Percentiles rank a stretch among this genome's conserved stretches.
phyloP scores from a whole-genome alignment of 2,888 invertebrate species.

The Apamea crenata region DNA sequence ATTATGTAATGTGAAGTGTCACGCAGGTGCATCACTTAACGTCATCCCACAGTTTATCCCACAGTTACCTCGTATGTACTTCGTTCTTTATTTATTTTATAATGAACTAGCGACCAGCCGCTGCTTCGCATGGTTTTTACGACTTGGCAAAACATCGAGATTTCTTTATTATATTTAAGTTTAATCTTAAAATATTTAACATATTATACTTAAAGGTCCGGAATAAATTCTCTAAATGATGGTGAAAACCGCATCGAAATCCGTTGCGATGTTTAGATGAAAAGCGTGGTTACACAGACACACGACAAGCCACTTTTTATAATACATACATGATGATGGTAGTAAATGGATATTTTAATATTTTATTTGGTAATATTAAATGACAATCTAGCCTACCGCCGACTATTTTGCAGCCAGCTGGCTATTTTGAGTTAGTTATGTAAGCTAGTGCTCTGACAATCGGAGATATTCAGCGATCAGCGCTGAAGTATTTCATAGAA shows the following conservation, averaged over 20 bases:
- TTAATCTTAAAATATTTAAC: no score
- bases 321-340: neutral
- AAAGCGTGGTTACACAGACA: neutral
- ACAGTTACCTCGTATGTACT: neutral
- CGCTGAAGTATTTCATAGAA: neutral
- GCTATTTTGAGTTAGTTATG: no score
- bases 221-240: no score
- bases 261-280: neutral
- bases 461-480: neutral
- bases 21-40: neutral
- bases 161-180: no score
- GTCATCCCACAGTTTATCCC: neutral
- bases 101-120: no score
- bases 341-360: neutral
- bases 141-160: no score
- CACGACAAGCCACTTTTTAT: neutral
- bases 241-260: no score
- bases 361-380: neutral
- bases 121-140: no score
- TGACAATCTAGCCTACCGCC: no score
- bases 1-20: slow-evolving; percentile 12
- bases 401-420: no score
- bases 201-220: no score
- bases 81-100: neutral
- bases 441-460: neutral